These are phyloP conservation scores for Parauchenoglanis punctatus DNA, from an alignment of 2,797 vertebrate genomes.

Conservation along the genomic window DNA sequence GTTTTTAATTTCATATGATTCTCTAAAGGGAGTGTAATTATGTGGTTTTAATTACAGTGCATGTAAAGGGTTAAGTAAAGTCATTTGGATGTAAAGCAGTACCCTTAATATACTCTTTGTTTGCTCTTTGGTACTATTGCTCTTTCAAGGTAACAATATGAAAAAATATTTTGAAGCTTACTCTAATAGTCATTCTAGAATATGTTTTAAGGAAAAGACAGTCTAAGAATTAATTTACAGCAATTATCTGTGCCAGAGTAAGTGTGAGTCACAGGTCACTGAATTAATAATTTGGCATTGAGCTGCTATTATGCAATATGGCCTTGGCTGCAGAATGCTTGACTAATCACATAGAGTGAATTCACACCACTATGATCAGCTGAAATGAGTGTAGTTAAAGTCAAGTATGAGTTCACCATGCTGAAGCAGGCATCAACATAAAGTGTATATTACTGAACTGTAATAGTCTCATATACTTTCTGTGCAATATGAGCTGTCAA, in stretches of 20 bases:
- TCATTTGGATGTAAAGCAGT: constrained; percentile 10
- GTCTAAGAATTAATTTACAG: constrained; percentile 18
- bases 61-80: constrained; percentile 35
- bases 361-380: constrained; percentile 37
- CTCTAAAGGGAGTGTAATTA: constrained; percentile 41
- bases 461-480: neutral
- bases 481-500: neutral
- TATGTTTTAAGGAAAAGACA: constrained; percentile 32
- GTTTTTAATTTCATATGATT: constrained; percentile 40
- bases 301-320: constrained; percentile 29
- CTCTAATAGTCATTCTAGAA: neutral
- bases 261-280: constrained; percentile 44
- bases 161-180: neutral
- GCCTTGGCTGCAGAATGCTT: constrained; percentile 24
- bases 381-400: constrained; percentile 31
- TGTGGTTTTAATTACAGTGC: constrained; percentile 48
- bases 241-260: constrained; percentile 26
- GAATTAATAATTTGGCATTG: constrained; percentile 38
- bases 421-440: constrained; percentile 9
- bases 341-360: constrained; percentile 21
- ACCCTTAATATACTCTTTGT: neutral
- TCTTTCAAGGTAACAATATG: neutral
- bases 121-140: neutral
- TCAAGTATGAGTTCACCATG: constrained; percentile 31
- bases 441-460: neutral